Evolutionary conservation across 2,888 invertebrate species (phyloP).

Genomic region (Drosophila eohydei): DNA sequence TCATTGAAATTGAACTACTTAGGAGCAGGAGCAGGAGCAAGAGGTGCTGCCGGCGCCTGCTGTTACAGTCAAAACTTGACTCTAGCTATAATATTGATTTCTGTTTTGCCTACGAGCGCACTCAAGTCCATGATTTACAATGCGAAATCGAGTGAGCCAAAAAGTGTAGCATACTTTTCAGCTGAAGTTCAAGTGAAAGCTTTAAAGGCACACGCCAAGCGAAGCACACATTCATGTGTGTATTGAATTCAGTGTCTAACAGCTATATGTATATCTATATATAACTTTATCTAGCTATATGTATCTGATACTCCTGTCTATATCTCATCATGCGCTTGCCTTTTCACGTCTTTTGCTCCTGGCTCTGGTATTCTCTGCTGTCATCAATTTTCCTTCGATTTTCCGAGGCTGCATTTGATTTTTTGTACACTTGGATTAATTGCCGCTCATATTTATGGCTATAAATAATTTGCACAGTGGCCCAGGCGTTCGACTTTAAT

Average conservation of each 20-base stretch:
- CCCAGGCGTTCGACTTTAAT: constrained; percentile 73
- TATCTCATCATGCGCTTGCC: neutral
- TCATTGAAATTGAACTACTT: constrained; percentile 67
- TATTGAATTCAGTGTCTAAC: too few species aligned
- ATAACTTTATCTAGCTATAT: neutral
- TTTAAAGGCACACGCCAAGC: neutral
- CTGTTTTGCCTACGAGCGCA: constrained; percentile 40
- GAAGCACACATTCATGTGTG: neutral
- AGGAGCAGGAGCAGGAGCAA: constrained; percentile 9
- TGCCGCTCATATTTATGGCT: constrained; percentile 65
- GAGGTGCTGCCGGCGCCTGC: neutral
- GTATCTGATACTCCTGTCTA: neutral
- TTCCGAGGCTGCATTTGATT: constrained; percentile 42
- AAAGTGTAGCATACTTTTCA: constrained; percentile 58
- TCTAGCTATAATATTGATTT: constrained; percentile 61
- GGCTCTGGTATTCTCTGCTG: neutral
- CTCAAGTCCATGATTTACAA: constrained; percentile 20
- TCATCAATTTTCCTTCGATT: constrained; percentile 37
- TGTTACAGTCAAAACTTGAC: constrained; percentile 58
- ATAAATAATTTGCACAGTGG: constrained; percentile 68
- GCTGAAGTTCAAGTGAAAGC: constrained; percentile 8
- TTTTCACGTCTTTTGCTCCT: neutral
- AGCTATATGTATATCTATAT: neutral
- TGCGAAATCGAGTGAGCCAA: constrained; percentile 23
- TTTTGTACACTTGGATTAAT: constrained; percentile 58